A percentile compares a stretch with the other conserved stretches of the same genome.
Conservation (phyloP, 2,113 vertebrate genomes). For the Scortum barcoo region DNA sequence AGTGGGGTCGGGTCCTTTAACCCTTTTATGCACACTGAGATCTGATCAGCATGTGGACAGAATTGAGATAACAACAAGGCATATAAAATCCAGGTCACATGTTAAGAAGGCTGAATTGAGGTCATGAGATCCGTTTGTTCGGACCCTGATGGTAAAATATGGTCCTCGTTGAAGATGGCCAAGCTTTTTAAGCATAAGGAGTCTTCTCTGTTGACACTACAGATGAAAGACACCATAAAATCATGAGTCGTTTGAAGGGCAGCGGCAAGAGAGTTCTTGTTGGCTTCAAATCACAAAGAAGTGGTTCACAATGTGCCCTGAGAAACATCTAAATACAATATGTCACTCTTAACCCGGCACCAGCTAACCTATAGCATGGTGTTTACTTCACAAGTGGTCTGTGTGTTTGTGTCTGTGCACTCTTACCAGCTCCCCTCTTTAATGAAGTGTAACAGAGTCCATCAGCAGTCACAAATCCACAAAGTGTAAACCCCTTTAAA, state of each 20-base stretch:
- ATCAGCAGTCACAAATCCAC: conserved; percentile 56
- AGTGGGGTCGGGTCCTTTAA: neutral
- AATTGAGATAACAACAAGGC: neutral
- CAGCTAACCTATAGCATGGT: neutral
- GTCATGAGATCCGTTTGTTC: neutral
- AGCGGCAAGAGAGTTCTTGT: neutral
- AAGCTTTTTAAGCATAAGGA: neutral
- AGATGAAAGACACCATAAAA: neutral
- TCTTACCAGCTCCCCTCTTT: neutral
- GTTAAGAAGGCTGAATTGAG: neutral
- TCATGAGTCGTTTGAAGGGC: neutral
- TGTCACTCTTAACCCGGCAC: neutral
- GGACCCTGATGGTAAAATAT: neutral
- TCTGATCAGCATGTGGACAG: neutral
- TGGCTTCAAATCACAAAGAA: conserved; percentile 33
- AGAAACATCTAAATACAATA: conserved; percentile 59
- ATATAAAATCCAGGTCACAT: neutral
- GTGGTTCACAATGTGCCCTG: conserved; percentile 79
- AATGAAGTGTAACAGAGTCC: conserved; percentile 43
- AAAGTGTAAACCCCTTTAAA: conserved; percentile 66
- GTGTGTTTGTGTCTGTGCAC: conserved; percentile 21
- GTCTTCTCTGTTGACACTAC: neutral
- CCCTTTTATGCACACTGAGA: neutral
- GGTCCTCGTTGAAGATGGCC: neutral
- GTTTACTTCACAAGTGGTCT: conserved; percentile 28